Percentiles rank a stretch among this genome's conserved stretches.
phyloP scores from a whole-genome alignment of 2,888 invertebrate species.

The Drosophila neonasuta region DNA sequence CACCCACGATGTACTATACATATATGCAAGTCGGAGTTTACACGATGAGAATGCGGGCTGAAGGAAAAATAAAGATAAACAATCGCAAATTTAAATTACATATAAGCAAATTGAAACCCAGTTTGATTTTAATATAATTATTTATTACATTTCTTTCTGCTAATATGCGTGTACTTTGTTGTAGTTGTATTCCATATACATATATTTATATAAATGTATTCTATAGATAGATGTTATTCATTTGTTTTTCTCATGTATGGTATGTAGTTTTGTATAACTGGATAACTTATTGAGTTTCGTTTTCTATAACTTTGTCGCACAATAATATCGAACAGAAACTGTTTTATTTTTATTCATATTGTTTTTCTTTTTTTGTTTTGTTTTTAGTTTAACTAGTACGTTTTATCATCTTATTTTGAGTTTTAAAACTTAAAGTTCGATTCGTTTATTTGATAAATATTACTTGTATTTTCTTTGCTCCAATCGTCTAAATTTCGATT shows the following conservation, averaged over 20 bases:
- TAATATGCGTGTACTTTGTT: conserved; percentile 71
- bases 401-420: conserved; percentile 38
- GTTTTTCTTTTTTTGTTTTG: no score
- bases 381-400: conserved; percentile 16
- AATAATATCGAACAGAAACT: conserved; percentile 58
- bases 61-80: background rate
- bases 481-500: conserved; percentile 18
- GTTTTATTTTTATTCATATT: conserved; percentile 22
- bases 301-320: conserved; percentile 40
- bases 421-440: conserved; percentile 69
- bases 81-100: background rate
- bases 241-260: conserved; percentile 22
- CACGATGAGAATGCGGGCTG: background rate
- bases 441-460: conserved; percentile 64
- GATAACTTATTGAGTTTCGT: conserved; percentile 50
- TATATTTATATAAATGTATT: conserved; percentile 53
- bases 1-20: background rate
- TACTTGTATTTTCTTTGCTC: conserved; percentile 38
- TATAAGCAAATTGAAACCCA: background rate
- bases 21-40: background rate
- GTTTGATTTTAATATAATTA: conserved; percentile 39
- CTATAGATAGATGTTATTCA: conserved; percentile 32
- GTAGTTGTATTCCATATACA: conserved; percentile 52
- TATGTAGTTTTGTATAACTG: conserved; percentile 47
- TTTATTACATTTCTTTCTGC: conserved; percentile 69